Conservation (phyloP, 1,140 invertebrate genomes). For the Drosophila pruinosa region DNA sequence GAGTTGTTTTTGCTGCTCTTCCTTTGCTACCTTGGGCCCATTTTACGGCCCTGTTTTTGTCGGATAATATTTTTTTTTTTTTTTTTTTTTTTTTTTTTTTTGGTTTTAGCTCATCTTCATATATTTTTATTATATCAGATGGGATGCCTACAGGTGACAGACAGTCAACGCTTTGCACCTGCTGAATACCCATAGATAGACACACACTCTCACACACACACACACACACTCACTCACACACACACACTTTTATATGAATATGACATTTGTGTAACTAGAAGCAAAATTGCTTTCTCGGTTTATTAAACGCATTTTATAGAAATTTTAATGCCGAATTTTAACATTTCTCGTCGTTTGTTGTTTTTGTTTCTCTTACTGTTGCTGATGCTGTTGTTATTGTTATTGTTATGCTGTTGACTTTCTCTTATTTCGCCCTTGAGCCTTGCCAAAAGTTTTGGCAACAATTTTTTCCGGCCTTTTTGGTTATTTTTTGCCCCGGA, state of each 20-base stretch:
- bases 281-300: slow-evolving; percentile 59
- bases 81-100: background rate
- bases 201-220: background rate
- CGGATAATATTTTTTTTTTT: background rate
- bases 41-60: background rate
- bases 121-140: slow-evolving; percentile 34
- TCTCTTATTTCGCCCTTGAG: background rate
- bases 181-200: background rate
- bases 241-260: background rate
- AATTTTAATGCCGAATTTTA: slow-evolving; percentile 49
- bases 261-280: slow-evolving; percentile 28
- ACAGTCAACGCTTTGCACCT: slow-evolving; percentile 8
- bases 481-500: slow-evolving; percentile 4
- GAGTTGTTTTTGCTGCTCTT: background rate
- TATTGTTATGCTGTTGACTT: background rate
- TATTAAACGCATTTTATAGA: slow-evolving; percentile 56
- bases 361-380: background rate
- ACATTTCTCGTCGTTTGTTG: slow-evolving; percentile 9
- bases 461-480: slow-evolving; percentile 26
- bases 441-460: slow-evolving; percentile 10
- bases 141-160: slow-evolving; percentile 32
- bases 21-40: background rate
- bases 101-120: slow-evolving; percentile 1
- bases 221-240: background rate
- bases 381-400: too few species aligned